Evolutionary conservation across 2,888 invertebrate genomes (phyloP).

Genomic region (Morinoia aosen): DNA sequence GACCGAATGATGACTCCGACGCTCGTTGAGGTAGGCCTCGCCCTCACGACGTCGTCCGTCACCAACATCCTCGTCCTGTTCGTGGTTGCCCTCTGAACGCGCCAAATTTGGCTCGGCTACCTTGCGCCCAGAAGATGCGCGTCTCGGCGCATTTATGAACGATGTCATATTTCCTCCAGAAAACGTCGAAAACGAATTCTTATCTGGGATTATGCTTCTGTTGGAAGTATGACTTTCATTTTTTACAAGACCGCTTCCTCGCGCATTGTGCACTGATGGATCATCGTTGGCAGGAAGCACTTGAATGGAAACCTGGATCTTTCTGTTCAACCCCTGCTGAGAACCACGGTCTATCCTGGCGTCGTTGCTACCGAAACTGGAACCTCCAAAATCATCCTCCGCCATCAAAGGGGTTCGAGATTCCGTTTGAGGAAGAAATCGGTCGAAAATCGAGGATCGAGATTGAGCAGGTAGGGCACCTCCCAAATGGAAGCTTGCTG

Average conservation of each 20-base stretch:
- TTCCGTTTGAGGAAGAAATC: neutral
- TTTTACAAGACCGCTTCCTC: neutral
- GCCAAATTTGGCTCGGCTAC: neutral
- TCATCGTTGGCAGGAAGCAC: conserved; percentile 27
- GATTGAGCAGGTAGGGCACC: neutral
- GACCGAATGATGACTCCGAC: neutral
- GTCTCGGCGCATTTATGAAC: neutral
- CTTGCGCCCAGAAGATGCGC: neutral
- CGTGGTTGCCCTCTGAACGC: neutral
- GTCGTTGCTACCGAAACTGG: neutral
- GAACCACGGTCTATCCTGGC: neutral
- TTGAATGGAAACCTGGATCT: conserved; percentile 27
- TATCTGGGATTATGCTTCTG: neutral
- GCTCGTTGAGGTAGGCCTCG: too few species aligned
- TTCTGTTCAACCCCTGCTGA: neutral
- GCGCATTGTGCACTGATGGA: neutral
- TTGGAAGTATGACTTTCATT: neutral
- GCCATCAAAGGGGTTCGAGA: neutral
- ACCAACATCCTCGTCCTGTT: neutral
- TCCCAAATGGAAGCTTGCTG: neutral
- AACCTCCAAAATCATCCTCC: neutral
- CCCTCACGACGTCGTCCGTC: too few species aligned
- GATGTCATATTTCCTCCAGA: neutral
- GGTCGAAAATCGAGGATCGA: conserved; percentile 8
- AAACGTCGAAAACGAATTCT: neutral